Percentiles rank a stretch among this genome's conserved stretches.
Conservation (phyloP, 2,888 invertebrate genomes). For the Ethmia dodecea region DNA sequence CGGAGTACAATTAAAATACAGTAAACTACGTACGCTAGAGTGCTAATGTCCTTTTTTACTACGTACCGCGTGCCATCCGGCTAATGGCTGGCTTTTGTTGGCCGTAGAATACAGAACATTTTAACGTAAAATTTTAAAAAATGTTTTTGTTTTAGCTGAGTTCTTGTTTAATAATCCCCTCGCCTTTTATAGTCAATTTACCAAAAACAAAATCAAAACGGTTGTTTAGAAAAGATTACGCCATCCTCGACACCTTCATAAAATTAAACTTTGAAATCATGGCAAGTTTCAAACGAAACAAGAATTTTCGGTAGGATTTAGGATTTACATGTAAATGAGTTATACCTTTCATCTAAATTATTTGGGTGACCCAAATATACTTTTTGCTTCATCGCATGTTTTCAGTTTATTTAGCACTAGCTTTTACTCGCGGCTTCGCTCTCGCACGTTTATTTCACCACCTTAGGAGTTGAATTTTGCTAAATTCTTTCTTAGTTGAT, state of each 20-base stretch:
- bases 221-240: too few species aligned
- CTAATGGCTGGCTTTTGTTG: conserved; percentile 13
- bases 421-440: too few species aligned
- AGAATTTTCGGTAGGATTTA: conserved; percentile 17
- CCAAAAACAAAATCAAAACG: too few species aligned
- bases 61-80: conserved; percentile 10
- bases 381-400: conserved; percentile 17
- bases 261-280: conserved; percentile 12
- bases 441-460: too few species aligned
- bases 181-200: too few species aligned
- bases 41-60: conserved; percentile 39
- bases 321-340: conserved; percentile 24
- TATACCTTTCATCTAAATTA: conserved; percentile 11
- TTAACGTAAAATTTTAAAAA: too few species aligned
- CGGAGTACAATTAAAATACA: conserved; percentile 47
- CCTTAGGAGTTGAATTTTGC: too few species aligned
- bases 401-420: too few species aligned
- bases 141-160: too few species aligned
- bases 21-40: conserved; percentile 25
- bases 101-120: conserved; percentile 12
- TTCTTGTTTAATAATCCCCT: too few species aligned
- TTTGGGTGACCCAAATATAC: too few species aligned
- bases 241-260: conserved; percentile 3
- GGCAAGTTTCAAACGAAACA: conserved; percentile 10
- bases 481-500: too few species aligned